Evolutionary conservation across 2,113 vertebrate genomes (phyloP).

Genomic region (Oophaga pumilio): DNA sequence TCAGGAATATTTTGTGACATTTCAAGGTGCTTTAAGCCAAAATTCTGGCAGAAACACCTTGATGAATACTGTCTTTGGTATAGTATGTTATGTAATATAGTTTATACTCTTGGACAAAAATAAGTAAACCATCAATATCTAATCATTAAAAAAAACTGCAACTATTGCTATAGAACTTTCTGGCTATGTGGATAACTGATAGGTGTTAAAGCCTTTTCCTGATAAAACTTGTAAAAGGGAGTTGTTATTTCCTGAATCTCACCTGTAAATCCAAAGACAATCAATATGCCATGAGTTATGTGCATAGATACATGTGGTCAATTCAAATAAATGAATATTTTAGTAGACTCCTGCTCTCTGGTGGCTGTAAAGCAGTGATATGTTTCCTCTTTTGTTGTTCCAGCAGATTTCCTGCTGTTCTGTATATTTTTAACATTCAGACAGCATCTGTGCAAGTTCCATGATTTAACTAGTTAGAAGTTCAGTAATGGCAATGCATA

Average conservation of each 20-base stretch:
- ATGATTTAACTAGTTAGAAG: constrained; percentile 45
- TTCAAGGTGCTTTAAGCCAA: too few species aligned
- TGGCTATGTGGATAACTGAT: neutral
- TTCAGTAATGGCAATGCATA: constrained; percentile 47
- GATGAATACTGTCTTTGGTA: too few species aligned
- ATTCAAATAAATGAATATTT: constrained; percentile 38
- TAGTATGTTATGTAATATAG: too few species aligned
- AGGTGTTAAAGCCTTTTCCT: neutral
- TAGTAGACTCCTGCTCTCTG: constrained; percentile 7
- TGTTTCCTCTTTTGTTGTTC: constrained; percentile 36
- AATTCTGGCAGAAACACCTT: too few species aligned
- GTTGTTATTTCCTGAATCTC: neutral
- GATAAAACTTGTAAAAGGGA: neutral
- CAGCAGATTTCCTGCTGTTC: constrained; percentile 30
- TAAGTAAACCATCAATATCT: too few species aligned
- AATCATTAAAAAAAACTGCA: too few species aligned
- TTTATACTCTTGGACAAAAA: too few species aligned
- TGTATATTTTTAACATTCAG: constrained; percentile 53
- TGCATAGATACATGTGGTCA: constrained; percentile 31
- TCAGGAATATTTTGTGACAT: too few species aligned
- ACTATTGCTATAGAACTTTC: too few species aligned
- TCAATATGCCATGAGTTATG: neutral
- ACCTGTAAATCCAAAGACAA: neutral
- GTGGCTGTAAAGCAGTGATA: constrained; percentile 23
- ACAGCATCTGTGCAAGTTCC: constrained; percentile 51